phyloP scores from a whole-genome alignment of 2,113 vertebrate genomes.

The Mormyrus lacerda region DNA sequence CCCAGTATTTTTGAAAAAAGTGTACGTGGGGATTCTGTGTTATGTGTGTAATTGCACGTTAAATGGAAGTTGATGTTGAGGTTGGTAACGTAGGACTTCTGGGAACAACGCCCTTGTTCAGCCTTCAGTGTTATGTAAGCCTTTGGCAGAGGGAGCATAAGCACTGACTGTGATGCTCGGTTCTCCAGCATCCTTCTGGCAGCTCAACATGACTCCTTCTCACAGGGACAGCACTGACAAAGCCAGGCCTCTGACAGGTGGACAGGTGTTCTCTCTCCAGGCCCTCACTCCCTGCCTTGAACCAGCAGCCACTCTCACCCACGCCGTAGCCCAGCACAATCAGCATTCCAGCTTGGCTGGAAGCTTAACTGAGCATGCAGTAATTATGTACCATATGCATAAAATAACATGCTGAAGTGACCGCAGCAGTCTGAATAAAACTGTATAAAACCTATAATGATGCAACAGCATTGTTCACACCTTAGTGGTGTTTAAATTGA shows the following conservation, averaged over 20 bases:
- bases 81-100: not conserved
- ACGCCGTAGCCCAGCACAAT: not conserved
- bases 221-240: conserved; percentile 6
- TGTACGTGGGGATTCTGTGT: not conserved
- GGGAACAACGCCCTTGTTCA: not conserved
- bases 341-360: not conserved
- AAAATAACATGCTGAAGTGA: not conserved
- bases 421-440: not conserved
- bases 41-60: conserved; percentile 1
- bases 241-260: conserved; percentile 4
- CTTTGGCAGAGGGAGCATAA: not conserved
- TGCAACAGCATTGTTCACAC: not conserved
- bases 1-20: not conserved
- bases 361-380: not conserved
- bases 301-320: not conserved
- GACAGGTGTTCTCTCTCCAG: conserved; percentile 20
- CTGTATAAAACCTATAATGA: not conserved
- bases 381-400: not conserved
- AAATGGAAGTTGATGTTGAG: conserved; percentile 6
- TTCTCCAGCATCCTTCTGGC: not conserved
- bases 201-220: not conserved
- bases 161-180: not conserved
- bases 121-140: not conserved
- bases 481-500: not conserved
- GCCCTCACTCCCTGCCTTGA: not conserved